Conservation (phyloP, 2,888 invertebrate genomes). For the Sminthurinus aureus region DNA sequence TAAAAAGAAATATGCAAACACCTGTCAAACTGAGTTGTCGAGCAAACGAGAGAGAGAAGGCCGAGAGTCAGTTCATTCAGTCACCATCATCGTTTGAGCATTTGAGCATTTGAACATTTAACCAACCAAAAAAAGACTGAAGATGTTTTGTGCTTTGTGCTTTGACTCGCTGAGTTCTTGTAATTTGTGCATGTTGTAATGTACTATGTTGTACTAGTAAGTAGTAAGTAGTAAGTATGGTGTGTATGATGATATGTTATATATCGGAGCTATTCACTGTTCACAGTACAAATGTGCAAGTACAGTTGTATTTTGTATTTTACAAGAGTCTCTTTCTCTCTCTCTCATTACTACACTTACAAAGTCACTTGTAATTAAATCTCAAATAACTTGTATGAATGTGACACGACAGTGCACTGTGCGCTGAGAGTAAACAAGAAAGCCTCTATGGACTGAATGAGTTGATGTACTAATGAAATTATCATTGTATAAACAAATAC, state of each 20-base stretch:
- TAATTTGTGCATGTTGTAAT: too few species aligned
- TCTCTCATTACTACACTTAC: not conserved
- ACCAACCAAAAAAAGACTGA: not conserved
- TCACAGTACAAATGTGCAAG: too few species aligned
- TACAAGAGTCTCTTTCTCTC: not conserved
- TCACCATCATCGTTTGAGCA: not conserved
- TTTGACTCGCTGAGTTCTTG: too few species aligned
- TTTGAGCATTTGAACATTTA: not conserved
- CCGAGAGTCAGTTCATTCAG: not conserved
- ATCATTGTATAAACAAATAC: too few species aligned
- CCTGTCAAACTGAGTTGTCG: not conserved
- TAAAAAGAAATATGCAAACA: not conserved
- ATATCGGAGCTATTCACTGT: too few species aligned
- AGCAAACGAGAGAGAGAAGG: not conserved
- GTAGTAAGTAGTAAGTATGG: too few species aligned
- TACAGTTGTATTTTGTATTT: too few species aligned
- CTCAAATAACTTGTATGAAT: not conserved
- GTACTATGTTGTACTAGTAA: too few species aligned
- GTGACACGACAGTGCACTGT: not conserved
- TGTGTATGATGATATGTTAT: too few species aligned
- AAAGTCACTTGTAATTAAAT: not conserved
- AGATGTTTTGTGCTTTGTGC: not conserved
- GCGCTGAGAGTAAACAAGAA: too few species aligned
- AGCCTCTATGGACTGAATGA: too few species aligned
- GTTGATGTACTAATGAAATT: too few species aligned